phyloP scores from a whole-genome alignment of 1,140 invertebrate genomes.

The Episyrphus balteatus region DNA sequence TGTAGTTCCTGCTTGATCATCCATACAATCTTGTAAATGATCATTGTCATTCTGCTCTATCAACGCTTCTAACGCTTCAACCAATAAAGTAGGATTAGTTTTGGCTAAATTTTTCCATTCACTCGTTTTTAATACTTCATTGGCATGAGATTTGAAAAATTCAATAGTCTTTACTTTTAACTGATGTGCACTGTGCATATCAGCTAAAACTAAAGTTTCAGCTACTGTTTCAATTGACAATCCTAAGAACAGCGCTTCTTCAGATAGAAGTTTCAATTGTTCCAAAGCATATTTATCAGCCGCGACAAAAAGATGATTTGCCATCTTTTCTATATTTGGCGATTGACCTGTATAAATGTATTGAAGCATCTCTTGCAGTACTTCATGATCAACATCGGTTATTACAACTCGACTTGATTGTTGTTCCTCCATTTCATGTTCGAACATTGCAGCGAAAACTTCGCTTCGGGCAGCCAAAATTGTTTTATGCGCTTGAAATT shows the following conservation, averaged over 20 bases:
- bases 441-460: conserved; percentile 2
- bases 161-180: not conserved
- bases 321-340: not conserved
- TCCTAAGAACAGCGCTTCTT: not conserved
- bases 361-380: too few relatives aligned
- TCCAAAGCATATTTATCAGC: too few relatives aligned
- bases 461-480: conserved; percentile 3
- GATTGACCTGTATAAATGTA: conserved; percentile 1
- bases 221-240: not conserved
- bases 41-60: too few relatives aligned
- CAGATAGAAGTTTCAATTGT: conserved; percentile 1
- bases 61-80: not conserved
- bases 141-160: not conserved
- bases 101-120: not conserved
- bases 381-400: not conserved
- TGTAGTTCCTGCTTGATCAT: too few relatives aligned
- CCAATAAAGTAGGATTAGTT: not conserved
- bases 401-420: not conserved
- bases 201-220: not conserved
- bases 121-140: not conserved
- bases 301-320: not conserved
- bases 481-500: not conserved
- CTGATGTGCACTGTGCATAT: not conserved
- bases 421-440: not conserved
- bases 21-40: too few relatives aligned